Conservation (phyloP, 2,888 invertebrate species). For the Pterostichus niger region DNA sequence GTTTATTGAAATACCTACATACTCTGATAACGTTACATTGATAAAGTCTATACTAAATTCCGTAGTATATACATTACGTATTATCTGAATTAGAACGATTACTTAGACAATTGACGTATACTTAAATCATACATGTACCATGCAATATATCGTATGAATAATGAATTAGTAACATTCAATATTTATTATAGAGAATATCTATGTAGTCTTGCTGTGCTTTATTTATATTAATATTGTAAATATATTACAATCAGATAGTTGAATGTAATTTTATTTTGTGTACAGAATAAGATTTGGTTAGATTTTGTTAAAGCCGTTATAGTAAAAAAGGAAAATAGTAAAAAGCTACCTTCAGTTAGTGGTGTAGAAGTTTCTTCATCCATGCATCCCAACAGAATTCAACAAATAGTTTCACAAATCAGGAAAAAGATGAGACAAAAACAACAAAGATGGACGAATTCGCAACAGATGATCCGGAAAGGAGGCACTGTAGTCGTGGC, state of each 20-base stretch:
- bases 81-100: background rate
- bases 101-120: too few relatives aligned
- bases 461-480: conserved; percentile 55
- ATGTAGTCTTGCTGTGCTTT: too few relatives aligned
- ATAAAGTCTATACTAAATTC: conserved; percentile 9
- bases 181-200: too few relatives aligned
- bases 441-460: conserved; percentile 65
- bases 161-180: too few relatives aligned
- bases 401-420: conserved; percentile 47
- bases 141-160: too few relatives aligned
- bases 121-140: too few relatives aligned
- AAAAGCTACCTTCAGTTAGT: conserved; percentile 51
- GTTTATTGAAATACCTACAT: conserved; percentile 23
- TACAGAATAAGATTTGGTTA: too few relatives aligned
- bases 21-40: conserved; percentile 34
- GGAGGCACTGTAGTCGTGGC: conserved; percentile 27
- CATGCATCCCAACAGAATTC: conserved; percentile 50
- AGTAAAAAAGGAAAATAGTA: too few relatives aligned
- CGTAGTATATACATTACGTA: conserved; percentile 1
- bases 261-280: too few relatives aligned
- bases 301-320: too few relatives aligned
- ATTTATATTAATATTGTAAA: too few relatives aligned
- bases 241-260: too few relatives aligned
- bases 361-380: conserved; percentile 46
- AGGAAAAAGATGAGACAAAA: conserved; percentile 33